Base-by-base conservation (phyloP, 2,797 vertebrate species). In the Falco naumanni region DNA sequence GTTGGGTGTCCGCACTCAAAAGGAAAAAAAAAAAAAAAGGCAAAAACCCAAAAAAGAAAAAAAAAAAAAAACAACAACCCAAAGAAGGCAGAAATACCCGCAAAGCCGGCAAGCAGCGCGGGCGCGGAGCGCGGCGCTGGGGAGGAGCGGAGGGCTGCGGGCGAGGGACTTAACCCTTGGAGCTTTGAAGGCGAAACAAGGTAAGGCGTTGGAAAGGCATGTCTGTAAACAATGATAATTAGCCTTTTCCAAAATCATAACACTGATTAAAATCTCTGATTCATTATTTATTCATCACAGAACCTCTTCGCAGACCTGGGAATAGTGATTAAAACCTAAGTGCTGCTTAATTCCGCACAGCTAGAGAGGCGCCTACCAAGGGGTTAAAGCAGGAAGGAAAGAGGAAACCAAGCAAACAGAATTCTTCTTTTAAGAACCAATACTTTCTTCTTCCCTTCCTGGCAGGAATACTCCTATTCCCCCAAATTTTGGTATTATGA, bases 211-310 rank as follows among this genome's bases (percentile, higher is more conserved):
- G 95, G 88, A 79, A 95, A 93, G 82, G 45, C 66, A 82, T 94
- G 91, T 95, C 93, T 91, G 83, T 97, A 96, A 97, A 97, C 96
- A 96, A 85, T 94, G 90, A 88, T 96, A 96, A 97, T 95, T 96
- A 96, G 91, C 77, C 91, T 94, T 97, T 98, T 98, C 95, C 92
- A 96, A 97, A 98, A 97, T 97, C 95, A 86, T 96, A 95, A 97
- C 96, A 89, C 41, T 76, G 95, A 97, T 97, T 96, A 96, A 98
- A 98, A 98, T 97, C 97, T 96, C 96, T 43, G 96, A 65, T 97
- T 97, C 96, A 96, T 98, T 97, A 98, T 98, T 98, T 98, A 98
- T 98, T 98, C 97, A 97, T 97, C 97, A 98, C 91, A 97, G 96
- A 96, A 92, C 97, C 97, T 97, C 97, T 97, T 97, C 91, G 95